Percentiles rank a stretch among this genome's conserved stretches.
Conservation (phyloP, 2,113 vertebrate genomes). For the Brachyistius frenatus region DNA sequence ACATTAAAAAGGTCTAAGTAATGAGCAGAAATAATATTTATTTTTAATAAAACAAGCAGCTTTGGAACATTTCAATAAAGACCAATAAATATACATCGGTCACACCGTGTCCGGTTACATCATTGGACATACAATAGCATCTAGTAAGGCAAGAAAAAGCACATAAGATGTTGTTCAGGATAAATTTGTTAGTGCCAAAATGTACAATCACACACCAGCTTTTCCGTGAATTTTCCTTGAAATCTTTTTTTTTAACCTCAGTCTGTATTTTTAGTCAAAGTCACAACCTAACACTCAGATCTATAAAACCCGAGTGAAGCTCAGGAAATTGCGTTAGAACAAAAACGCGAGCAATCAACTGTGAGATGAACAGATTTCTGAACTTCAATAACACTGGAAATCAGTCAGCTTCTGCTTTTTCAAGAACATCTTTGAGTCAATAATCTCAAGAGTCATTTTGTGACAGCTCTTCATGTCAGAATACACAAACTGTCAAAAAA, state of each 20-base stretch:
- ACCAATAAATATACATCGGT: too few species aligned
- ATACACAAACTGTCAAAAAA: neutral
- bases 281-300: neutral
- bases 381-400: neutral
- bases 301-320: neutral
- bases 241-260: too few species aligned
- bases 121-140: neutral
- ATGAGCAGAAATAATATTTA: too few species aligned
- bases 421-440: neutral
- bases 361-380: neutral
- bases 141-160: neutral
- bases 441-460: too few species aligned
- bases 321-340: slow-evolving; percentile 16
- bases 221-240: neutral
- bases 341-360: neutral
- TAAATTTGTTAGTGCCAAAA: too few species aligned
- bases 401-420: neutral
- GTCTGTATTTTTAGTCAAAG: slow-evolving; percentile 1
- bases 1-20: too few species aligned
- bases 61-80: too few species aligned
- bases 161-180: too few species aligned
- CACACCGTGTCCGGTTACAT: too few species aligned
- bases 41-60: too few species aligned
- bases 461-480: neutral
- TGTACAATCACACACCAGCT: neutral